These are phyloP conservation scores for Pemphredon lugubris DNA, from an alignment of 2,888 invertebrate genomes.

Conservation along the genomic window DNA sequence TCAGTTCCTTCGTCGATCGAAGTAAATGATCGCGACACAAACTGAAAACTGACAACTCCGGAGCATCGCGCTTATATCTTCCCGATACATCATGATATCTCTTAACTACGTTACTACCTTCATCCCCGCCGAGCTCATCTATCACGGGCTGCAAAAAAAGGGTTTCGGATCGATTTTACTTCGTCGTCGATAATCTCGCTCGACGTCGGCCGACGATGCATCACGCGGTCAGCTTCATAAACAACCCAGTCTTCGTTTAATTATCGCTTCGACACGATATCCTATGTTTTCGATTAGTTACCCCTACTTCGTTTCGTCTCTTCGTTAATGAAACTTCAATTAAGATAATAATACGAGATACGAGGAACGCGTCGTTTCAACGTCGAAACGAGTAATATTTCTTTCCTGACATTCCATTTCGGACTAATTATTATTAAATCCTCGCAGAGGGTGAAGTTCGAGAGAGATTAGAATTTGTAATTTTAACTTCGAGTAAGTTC, in stretches of 20 bases:
- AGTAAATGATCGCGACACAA: constrained; percentile 22
- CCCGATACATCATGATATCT: constrained; percentile 49
- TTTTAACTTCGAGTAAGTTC: no score
- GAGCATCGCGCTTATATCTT: constrained; percentile 6
- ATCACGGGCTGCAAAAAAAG: constrained; percentile 33
- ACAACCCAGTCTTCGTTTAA: constrained; percentile 57
- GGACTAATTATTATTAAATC: no score
- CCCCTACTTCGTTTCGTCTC: not conserved
- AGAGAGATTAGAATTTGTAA: no score
- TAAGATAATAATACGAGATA: no score
- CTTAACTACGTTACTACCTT: constrained; percentile 38
- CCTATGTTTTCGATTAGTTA: constrained; percentile 47
- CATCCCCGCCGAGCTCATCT: constrained; percentile 41
- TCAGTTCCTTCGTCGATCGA: not conserved
- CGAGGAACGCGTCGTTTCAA: no score
- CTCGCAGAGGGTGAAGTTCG: no score
- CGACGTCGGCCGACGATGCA: constrained; percentile 47
- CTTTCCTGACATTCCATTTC: no score
- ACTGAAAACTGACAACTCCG: constrained; percentile 29
- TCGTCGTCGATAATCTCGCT: constrained; percentile 49
- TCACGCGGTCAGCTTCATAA: constrained; percentile 52
- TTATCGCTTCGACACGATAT: constrained; percentile 49
- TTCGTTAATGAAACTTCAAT: not conserved
- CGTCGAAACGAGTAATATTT: no score
- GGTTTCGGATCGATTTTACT: constrained; percentile 48